Conservation (phyloP, 2,797 vertebrate species). For the Synaphobranchus kaupii region DNA sequence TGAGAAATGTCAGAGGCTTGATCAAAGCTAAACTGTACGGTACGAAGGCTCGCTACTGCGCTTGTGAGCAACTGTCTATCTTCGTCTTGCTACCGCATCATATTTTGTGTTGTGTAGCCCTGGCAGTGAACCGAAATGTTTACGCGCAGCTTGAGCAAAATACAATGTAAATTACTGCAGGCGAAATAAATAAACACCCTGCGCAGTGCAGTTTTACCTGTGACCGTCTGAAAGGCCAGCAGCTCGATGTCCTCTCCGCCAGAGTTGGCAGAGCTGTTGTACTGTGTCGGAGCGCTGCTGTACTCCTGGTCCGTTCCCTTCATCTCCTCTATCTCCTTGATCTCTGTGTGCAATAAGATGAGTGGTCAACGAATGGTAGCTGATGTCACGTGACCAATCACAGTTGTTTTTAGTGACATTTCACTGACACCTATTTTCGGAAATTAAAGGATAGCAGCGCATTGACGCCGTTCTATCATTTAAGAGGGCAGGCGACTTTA, state of each 20-base stretch:
- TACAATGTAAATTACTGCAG: background rate
- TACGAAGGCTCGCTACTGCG: background rate
- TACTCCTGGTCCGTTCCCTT: slow-evolving; percentile 68
- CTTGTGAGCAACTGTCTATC: background rate
- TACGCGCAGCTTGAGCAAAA: background rate
- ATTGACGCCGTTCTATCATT: background rate
- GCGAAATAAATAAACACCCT: background rate
- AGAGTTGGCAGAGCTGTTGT: slow-evolving; percentile 70
- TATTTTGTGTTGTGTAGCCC: background rate
- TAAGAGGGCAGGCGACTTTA: background rate
- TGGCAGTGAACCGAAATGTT: background rate
- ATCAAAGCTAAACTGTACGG: background rate
- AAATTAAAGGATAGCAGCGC: too few species aligned
- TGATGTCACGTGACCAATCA: background rate
- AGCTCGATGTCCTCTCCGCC: slow-evolving; percentile 73
- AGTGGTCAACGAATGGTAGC: background rate
- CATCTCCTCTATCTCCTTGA: slow-evolving; percentile 65
- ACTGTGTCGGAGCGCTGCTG: slow-evolving; percentile 64
- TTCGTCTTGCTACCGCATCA: background rate
- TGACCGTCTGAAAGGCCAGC: slow-evolving; percentile 75
- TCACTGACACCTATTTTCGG: background rate
- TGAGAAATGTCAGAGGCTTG: background rate
- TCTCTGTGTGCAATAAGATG: slow-evolving; percentile 48
- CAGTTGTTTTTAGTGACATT: background rate
- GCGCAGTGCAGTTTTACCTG: slow-evolving; percentile 57